Evolutionary conservation across 2,888 invertebrate genomes (phyloP), one percentile per base, ranked within the genome.

Genomic region (Imbricaverruca yamaguchii): DNA sequence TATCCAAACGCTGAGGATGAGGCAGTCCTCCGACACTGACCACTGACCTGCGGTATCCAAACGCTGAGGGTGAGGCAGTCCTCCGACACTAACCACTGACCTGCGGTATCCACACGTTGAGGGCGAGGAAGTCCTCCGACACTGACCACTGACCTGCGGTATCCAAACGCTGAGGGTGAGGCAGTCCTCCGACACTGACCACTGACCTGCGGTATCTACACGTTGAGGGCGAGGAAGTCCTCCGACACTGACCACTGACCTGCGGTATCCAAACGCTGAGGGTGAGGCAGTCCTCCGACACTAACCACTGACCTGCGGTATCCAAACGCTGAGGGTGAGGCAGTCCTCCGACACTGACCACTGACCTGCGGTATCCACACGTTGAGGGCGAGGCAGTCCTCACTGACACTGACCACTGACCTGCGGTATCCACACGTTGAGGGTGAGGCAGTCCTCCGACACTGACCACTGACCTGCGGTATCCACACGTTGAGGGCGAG

Each of bases 51-150:
- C 39, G 39, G 2, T 39, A 39, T 39, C 39, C 39, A 39, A 1
- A 39, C 39, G 39, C 4, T 39, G 39, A 39, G 39, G 39, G 39
- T 39, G 39, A 39, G 39, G 39, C 39, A 39, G 39, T 39, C 39
- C 39, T 39, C 39, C 39, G 39, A 1, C 39, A 39, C 39, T 39
- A 4, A 39, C 39, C 39, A 39, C 39, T 39, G 87, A 92, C 92
- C 90, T 92, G 91, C 79, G 96, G 93, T 4, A 93, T 91, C 95
- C 96, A 97, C 83, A 97, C 92, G 86, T 96, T 96, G 80, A 97
- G 88, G 86, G 92, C 94, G 21, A 97, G 90, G 85, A 97, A 97
- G 87, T 97, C 94, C 89, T 95, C 89, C 83, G 87, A 86, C 63
- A 87, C 83, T 63, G 86, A n/a, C n/a, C n/a, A n/a, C n/a, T n/a